These are phyloP conservation scores for Horisme vitalbata DNA, from an alignment of 2,888 invertebrate genomes.

Conservation along the genomic window DNA sequence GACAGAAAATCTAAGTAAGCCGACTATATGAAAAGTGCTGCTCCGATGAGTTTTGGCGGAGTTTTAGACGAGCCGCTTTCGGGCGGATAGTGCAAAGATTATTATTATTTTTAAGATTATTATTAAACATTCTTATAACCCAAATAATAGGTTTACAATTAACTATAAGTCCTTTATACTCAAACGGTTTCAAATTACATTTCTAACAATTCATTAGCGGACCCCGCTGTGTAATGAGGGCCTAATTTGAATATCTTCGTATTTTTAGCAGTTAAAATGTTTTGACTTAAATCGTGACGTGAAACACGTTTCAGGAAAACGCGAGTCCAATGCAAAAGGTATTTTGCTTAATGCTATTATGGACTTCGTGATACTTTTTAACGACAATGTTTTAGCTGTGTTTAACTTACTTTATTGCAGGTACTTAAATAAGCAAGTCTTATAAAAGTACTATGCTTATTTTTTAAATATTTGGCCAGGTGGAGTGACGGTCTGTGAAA, in stretches of 20 bases:
- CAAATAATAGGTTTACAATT: conserved; percentile 18
- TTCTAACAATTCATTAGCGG: conserved; percentile 63
- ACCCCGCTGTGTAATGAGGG: conserved; percentile 59
- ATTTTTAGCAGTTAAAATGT: conserved; percentile 53
- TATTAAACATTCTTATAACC: conserved; percentile 10
- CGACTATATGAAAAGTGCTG: too few relatives aligned
- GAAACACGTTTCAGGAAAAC: conserved; percentile 54
- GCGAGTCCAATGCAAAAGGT: conserved; percentile 37
- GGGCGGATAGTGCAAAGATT: too few relatives aligned
- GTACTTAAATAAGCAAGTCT: too few relatives aligned
- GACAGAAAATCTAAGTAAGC: too few relatives aligned
- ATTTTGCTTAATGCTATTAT: conserved; percentile 22
- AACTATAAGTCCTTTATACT: conserved; percentile 25
- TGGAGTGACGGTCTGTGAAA: too few relatives aligned
- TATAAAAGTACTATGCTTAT: too few relatives aligned
- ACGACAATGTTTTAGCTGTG: neutral
- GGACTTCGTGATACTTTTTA: conserved; percentile 7
- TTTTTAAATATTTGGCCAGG: too few relatives aligned
- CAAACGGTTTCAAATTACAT: conserved; percentile 40
- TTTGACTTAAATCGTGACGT: conserved; percentile 64
- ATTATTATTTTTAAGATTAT: too few relatives aligned
- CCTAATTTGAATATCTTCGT: conserved; percentile 69
- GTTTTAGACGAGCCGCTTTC: too few relatives aligned
- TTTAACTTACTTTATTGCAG: neutral
- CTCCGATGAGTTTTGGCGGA: too few relatives aligned